Conservation (phyloP, 2,888 invertebrate genomes). For the Thereva unica region DNA sequence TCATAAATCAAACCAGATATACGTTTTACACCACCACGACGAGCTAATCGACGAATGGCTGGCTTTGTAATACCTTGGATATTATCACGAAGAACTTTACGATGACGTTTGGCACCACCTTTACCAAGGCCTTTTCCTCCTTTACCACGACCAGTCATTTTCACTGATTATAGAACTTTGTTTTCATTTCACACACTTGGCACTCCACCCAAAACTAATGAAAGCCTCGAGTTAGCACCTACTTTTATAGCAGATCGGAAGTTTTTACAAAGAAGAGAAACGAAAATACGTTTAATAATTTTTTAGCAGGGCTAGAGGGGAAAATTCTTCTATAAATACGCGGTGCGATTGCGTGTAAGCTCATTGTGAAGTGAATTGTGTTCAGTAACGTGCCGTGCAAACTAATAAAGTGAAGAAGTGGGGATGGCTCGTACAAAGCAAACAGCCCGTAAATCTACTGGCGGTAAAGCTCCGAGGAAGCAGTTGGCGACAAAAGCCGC, state of each 20-base stretch:
- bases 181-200: too few species aligned
- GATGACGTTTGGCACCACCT: constrained; percentile 74
- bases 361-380: constrained; percentile 51
- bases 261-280: too few species aligned
- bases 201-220: too few species aligned
- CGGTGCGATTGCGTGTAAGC: too few species aligned
- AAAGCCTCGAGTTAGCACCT: too few species aligned
- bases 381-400: not conserved
- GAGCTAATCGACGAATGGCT: constrained; percentile 74
- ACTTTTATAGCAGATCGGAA: too few species aligned
- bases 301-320: too few species aligned
- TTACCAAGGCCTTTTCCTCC: constrained; percentile 68
- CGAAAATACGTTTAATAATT: too few species aligned
- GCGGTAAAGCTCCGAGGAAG: constrained; percentile 95
- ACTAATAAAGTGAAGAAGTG: not conserved
- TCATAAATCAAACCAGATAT: constrained; percentile 80
- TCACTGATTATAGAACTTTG: too few species aligned
- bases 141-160: too few species aligned
- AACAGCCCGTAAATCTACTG: constrained; percentile 95
- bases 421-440: constrained; percentile 96
- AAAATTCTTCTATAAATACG: too few species aligned
- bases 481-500: constrained; percentile 94
- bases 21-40: constrained; percentile 71
- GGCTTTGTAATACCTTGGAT: constrained; percentile 76
- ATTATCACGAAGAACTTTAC: constrained; percentile 72